Base-by-base conservation (phyloP, 2,888 invertebrate genomes). In the Synergus laeviventris region DNA sequence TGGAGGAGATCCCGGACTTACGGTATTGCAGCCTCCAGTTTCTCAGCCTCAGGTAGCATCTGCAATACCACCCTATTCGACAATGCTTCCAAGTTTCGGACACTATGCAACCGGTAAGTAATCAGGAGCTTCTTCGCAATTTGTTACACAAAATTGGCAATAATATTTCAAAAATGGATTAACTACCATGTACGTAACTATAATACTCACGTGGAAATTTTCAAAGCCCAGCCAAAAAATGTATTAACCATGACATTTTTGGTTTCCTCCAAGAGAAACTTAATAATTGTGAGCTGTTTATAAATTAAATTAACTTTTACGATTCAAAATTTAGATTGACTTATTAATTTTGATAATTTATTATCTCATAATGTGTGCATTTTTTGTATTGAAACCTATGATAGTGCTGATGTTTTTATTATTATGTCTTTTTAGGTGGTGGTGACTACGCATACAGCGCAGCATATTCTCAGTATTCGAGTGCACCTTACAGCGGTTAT, bases 391-490 rank as follows among this genome's bases (percentile, higher is more conserved):
- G n/a, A 2, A n/a, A 38, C n/a, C 2, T n/a, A n/a, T n/a, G 8
- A 14, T 60, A 14, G 31, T 59, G 9, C 39, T 62, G 49, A 78
- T 78, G 70, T 49, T 64, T 18, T 38, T 49, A 60, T 78, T 59
- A 73, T 76, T 78, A 49, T 74, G 66, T 81, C 76, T 85, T 77
- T 87, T 83, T 84, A 94, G 94, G 94, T 84, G 93, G 94, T 80
- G 93, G 94, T 76, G 95, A 95, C 88, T 95, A 95, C 89, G 93
- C 95, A 49, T 95, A 95, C 89, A 94, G 94, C 88, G 94, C 95
- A 77, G 94, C 94, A 82, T 97, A 97, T 92, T 92, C 93, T 84
- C 94, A 96, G 89, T 96, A 96, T 90, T 95, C 95, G 77, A 94
- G 95, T 78, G 94, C 95, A 16, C 93, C 94, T 7, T 94, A 94